Conservation (phyloP, 2,797 vertebrate species). For the Thripadectes ignobilis region DNA sequence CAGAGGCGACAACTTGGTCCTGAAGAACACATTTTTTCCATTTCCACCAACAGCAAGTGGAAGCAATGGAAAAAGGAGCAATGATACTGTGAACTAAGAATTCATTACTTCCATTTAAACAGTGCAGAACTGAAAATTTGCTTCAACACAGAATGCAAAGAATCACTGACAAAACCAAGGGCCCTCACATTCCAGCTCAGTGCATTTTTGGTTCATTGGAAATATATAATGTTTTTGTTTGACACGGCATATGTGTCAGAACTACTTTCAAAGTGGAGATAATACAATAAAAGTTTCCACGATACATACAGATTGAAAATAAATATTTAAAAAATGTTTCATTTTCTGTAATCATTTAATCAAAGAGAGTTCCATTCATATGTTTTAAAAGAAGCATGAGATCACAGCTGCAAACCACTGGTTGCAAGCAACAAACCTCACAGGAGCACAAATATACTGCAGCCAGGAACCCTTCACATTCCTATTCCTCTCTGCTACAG, state of each 20-base stretch:
- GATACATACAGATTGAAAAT: neutral
- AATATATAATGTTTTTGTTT: neutral
- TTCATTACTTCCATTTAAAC: neutral
- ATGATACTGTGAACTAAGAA: neutral
- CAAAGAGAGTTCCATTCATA: neutral
- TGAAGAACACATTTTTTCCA: neutral
- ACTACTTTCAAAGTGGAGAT: neutral
- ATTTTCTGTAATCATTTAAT: neutral
- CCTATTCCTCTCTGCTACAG: neutral
- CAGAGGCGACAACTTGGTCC: fast-evolving
- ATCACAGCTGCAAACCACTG: neutral
- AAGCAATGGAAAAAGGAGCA: neutral
- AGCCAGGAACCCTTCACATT: neutral
- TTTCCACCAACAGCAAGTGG: neutral
- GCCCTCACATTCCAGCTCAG: neutral
- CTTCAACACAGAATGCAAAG: neutral
- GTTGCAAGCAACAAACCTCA: neutral
- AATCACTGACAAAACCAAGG: neutral
- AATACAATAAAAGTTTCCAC: neutral
- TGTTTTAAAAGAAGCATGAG: neutral
- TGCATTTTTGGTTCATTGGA: neutral
- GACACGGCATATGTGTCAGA: neutral
- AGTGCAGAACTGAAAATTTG: neutral
- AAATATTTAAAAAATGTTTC: neutral
- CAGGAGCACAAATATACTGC: fast-evolving